A percentile compares a stretch with the other conserved stretches of the same genome.
Conservation (phyloP, 2,113 vertebrate genomes). For the Lepus timidus region DNA sequence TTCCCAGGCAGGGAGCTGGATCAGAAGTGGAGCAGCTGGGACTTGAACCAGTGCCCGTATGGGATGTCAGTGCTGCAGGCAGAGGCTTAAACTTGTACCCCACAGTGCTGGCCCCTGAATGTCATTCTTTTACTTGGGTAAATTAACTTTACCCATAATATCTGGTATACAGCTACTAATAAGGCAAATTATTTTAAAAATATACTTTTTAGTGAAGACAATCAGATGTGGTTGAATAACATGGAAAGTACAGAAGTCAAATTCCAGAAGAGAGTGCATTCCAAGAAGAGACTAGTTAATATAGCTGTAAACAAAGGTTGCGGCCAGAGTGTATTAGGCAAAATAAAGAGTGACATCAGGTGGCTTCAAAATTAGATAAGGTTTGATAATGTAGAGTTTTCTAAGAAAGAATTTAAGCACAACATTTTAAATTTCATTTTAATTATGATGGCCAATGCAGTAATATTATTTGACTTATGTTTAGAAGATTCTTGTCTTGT, state of each 20-base stretch:
- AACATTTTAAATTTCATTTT: constrained; percentile 36
- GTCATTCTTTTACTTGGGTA: neutral
- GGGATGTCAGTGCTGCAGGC: too few relatives aligned
- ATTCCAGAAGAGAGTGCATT: neutral
- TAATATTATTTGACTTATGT: neutral
- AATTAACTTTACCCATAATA: neutral
- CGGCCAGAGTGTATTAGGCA: neutral
- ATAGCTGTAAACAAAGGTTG: neutral
- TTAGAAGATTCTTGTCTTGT: neutral
- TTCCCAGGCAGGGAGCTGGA: too few relatives aligned
- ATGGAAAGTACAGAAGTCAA: neutral
- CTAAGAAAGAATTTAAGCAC: neutral
- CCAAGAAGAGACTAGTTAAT: neutral
- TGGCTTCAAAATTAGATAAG: neutral
- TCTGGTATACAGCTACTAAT: neutral
- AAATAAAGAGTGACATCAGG: neutral
- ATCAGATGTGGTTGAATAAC: neutral
- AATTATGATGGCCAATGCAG: neutral
- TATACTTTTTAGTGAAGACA: neutral
- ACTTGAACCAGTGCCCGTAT: too few relatives aligned
- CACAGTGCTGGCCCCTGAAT: too few relatives aligned
- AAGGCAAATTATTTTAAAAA: neutral
- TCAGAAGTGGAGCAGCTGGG: too few relatives aligned
- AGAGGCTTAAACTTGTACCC: too few relatives aligned
- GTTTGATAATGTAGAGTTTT: neutral